Evolutionary conservation across 2,888 invertebrate genomes (phyloP), one percentile per base, ranked within the genome.

Genomic region (Archips xylosteana): DNA sequence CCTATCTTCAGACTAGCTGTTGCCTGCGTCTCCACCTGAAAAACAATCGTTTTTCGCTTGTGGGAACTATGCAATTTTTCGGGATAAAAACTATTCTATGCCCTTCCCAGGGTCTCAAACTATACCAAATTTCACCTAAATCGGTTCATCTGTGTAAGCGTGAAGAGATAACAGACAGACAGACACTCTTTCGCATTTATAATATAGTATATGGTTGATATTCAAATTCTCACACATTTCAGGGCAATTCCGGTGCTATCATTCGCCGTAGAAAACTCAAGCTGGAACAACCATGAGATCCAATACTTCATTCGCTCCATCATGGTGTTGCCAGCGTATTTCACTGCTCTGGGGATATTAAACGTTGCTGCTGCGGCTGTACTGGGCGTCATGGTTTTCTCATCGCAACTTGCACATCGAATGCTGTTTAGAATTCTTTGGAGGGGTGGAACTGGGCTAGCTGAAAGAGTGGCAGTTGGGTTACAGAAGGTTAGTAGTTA

Each of bases 331-430:
- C 85, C 96, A 2, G 89, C 96, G 2, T 97, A 96, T 84, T 93
- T 96, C 82, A 95, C 95, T 0, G 95, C 96, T 1, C 87, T 96
- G 75, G 96, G 96, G 1, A 83, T 96, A 15, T 80, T 96, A 5
- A 95, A 96, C 78, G 79, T 96, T 1, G 82, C 94, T 3, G 95
- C 95, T 0, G 88, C 96, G 15, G 92, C 85, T 1, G 84, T 96
- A 42, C 91, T 96, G 77, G 87, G 92, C 13, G 89, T 95, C 0
- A 94, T 97, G 83, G 92, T 96, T 71, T 95, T 96, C 78, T 96
- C 96, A 61, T 97, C 97, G 66, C 96, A 97, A 72, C 92, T 97
- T 5, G 95, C 96, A 3, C 96, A 97, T 87, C 95, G 96, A 81
- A 83, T 97, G 66, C 89, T 96, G 10, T 94, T 96, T 75, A 96